phyloP scores from a whole-genome alignment of 1,140 invertebrate genomes.

The Sycophaga agraensis region DNA sequence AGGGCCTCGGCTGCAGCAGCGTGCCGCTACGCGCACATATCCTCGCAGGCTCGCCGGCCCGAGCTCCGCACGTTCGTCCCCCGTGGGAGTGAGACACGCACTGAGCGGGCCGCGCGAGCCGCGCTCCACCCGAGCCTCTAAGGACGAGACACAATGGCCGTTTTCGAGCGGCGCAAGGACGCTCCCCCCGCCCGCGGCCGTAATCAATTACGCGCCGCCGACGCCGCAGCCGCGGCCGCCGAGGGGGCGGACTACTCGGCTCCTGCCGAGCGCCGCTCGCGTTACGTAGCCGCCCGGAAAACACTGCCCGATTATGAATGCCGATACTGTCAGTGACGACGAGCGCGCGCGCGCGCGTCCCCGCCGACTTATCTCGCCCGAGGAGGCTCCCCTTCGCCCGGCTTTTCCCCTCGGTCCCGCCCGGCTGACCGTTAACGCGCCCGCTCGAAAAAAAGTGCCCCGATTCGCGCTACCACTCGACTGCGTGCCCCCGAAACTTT shows the following conservation, averaged over 20 bases:
- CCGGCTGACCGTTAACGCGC: too few species aligned
- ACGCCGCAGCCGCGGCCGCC: background rate
- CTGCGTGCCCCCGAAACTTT: too few species aligned
- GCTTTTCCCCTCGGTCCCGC: too few species aligned
- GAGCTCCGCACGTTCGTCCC: conserved; percentile 31
- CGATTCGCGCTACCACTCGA: too few species aligned
- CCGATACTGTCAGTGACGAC: background rate
- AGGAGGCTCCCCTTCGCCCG: too few species aligned
- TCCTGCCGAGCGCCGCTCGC: background rate
- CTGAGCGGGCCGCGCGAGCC: conserved; percentile 32
- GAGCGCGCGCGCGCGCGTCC: background rate
- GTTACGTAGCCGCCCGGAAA: too few species aligned
- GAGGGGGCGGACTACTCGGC: too few species aligned
- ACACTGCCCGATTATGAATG: too few species aligned
- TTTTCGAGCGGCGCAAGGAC: background rate
- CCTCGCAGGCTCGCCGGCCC: background rate
- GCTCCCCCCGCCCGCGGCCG: too few species aligned
- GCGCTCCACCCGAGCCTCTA: background rate
- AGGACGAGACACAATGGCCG: conserved; percentile 3
- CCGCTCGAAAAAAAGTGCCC: too few species aligned
- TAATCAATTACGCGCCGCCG: background rate
- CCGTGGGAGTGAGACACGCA: conserved; percentile 39
- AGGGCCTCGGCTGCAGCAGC: background rate
- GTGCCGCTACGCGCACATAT: background rate
- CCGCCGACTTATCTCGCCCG: too few species aligned